Evolutionary conservation across 2,888 invertebrate genomes (phyloP), one percentile per base, ranked within the genome.

Genomic region (Catocala sponsa): DNA sequence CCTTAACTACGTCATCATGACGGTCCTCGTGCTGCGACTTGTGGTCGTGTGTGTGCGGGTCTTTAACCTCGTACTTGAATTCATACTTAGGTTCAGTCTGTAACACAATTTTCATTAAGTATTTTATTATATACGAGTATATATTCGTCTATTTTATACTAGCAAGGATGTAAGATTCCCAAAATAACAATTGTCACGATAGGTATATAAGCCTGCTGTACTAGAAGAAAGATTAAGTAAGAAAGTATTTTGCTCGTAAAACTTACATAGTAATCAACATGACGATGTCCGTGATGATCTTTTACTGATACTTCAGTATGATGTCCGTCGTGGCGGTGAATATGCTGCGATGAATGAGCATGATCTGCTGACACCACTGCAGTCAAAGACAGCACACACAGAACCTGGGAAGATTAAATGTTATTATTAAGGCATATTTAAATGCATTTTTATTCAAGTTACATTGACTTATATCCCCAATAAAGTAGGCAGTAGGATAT

Each of bases 11-110:
- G 52, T 81, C 81, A 5, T 78, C 80, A 51, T 79, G 77, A 32
- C 81, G 79, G 9, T 67, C 61, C 63, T 80, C 80, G 49, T 79
- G 79, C 58, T 82, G 82, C 2, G 76, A 76, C 69, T 80, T 80
- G 54, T 71, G 74, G 56, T 82, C 80, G 0, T 80, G 80, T 6
- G 80, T 80, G 66, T 81, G 81, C n/a, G 51, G 41, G 15, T 51
- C 51, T 38, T 51, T 51, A 10, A 44, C 35, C n/a, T 56, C 25
- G n/a, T 48, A 49, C 32, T 55, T 55, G n/a, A 48, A 49, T 12
- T 56, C 42, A 32, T 49, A 33, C 15, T 43, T 42, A 49, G 49
- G 49, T 42, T 32, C 32, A 4, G 43, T 33, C 49, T 49, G 42
- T 5, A 56, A 49, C 12, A 51, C 4, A 6, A 33, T 12, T 38